Base-by-base conservation (phyloP, 2,888 invertebrate species). In the Zaprionus bogoriensis region DNA sequence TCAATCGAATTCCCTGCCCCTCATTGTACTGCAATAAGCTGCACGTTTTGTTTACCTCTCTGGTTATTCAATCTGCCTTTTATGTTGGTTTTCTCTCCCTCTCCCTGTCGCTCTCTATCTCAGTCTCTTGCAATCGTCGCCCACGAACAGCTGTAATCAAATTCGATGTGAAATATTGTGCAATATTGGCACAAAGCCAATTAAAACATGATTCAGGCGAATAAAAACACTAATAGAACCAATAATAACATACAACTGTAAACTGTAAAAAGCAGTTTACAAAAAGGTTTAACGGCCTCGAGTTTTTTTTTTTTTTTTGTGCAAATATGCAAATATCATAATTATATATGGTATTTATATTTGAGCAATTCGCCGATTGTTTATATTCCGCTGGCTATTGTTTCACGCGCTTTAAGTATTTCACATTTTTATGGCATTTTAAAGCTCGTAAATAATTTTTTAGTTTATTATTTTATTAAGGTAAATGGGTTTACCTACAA, bases 181-280 rank as follows among this genome's bases (percentile, higher is more conserved):
- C 32, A 36, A n/a, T 36, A 17, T 36, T 39, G 12, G 20, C 25
- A 28, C 14, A 53, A 48, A 52, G 27, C 14, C 44, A 53, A 60
- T 39, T 48, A 44, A 60, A 53, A 23, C 32, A 36, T 25, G 23
- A 25, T 30, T 6, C 32, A 5, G 19, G 14, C 30, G 48, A 55
- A 28, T 17, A 39, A 27, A 38, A 41, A 52, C 20, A 54, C 32
- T 12, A 6, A 65, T 42, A 36, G 20, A 45, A 48, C 9, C 22
- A 45, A 20, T 23, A 50, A 36, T 28, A 27, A 22, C 20, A 30
- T 44, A 17, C 10, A 44, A 46, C 7, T 10, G 4, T 3, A 48
- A 42, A 30, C n/a, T n/a, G n/a, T n/a, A 41, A 20, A 9, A 10
- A 9, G 7, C 5, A 7, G 17, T 36, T 1, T 10, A 20, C 20